These are phyloP conservation scores for Mustela lutreola DNA, from an alignment of 2,113 vertebrate species.

Conservation along the genomic window DNA sequence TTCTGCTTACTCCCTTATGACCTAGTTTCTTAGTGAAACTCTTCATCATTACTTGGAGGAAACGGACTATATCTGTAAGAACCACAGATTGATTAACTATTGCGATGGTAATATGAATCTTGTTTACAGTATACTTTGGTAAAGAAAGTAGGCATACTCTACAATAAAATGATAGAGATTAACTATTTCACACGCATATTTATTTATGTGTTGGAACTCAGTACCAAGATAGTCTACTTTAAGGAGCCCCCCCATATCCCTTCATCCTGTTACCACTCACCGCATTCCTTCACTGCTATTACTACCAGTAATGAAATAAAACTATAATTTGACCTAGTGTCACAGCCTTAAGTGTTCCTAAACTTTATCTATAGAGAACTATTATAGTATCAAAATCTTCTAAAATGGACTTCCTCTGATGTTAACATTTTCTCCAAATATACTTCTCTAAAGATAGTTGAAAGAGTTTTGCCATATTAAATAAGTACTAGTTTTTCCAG, in stretches of 20 bases:
- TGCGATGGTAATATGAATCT: slow-evolving; percentile 16
- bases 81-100: not conserved
- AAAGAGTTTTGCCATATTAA: not conserved
- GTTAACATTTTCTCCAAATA: slow-evolving; percentile 42
- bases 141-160: slow-evolving; percentile 9
- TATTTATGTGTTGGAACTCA: slow-evolving; percentile 1
- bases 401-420: not conserved
- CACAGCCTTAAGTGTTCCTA: slow-evolving; percentile 41
- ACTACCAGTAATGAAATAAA: slow-evolving; percentile 9
- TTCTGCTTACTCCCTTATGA: slow-evolving; percentile 3
- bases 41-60: slow-evolving; percentile 22
- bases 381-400: slow-evolving; percentile 31
- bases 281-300: not conserved
- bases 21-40: slow-evolving; percentile 26
- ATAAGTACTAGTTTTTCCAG: slow-evolving; percentile 7
- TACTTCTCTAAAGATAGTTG: not conserved
- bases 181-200: slow-evolving; percentile 6
- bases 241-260: not conserved
- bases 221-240: not conserved
- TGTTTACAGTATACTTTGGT: not conserved
- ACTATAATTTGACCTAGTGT: not conserved
- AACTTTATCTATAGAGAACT: slow-evolving; percentile 1
- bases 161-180: not conserved
- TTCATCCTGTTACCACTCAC: not conserved
- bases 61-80: slow-evolving; percentile 38